Evolutionary conservation across 2,888 invertebrate species (phyloP).

Genomic region (Athalia rosae): DNA sequence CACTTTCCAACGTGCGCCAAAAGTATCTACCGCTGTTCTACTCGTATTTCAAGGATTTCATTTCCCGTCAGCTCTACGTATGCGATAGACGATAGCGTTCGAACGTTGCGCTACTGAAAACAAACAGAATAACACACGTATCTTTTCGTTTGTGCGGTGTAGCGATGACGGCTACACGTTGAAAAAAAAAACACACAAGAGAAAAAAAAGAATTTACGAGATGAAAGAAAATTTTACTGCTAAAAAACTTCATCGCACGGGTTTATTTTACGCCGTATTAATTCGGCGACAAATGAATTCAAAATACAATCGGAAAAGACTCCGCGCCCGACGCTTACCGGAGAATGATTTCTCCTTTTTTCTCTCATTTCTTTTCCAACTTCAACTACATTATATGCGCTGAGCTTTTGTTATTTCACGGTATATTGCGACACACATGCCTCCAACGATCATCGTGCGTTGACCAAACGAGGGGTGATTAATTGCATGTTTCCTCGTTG

Average conservation of each 20-base stretch:
- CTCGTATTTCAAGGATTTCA: not conserved
- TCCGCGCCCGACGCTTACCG: no score
- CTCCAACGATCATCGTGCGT: not conserved
- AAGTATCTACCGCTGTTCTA: not conserved
- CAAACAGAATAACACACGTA: no score
- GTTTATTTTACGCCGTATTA: no score
- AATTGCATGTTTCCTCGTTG: conserved; percentile 21
- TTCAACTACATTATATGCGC: conserved; percentile 1
- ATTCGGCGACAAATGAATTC: no score
- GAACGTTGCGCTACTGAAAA: not conserved
- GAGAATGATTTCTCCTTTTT: not conserved
- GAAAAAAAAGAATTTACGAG: no score
- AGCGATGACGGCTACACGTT: no score
- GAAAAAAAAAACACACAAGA: no score
- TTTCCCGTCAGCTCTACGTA: not conserved
- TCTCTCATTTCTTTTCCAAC: not conserved
- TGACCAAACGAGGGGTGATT: conserved; percentile 30
- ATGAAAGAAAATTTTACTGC: conserved; percentile 3
- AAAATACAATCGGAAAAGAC: no score
- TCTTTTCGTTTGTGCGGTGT: no score
- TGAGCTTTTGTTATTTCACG: conserved; percentile 16
- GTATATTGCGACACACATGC: conserved; percentile 22
- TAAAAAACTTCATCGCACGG: not conserved
- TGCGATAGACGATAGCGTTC: not conserved
- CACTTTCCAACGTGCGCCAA: not conserved